Evolutionary conservation across 1,140 invertebrate species (phyloP).

Genomic region (Gryllus bimaculatus): DNA sequence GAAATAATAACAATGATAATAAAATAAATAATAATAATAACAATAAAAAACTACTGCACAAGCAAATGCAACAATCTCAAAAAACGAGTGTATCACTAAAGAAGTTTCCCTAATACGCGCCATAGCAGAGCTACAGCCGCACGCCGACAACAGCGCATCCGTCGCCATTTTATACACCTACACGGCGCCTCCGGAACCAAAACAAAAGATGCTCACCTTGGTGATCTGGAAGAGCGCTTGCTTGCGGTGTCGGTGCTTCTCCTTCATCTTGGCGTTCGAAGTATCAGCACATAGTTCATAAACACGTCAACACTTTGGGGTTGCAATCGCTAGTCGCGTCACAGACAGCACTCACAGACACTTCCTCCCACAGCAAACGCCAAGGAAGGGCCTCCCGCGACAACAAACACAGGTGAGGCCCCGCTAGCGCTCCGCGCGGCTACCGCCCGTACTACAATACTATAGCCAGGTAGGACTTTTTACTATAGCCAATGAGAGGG

Average conservation of each 20-base stretch:
- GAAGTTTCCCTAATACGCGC: neutral
- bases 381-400: neutral
- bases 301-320: no score
- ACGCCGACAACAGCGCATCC: neutral
- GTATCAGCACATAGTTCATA: no score
- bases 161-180: neutral
- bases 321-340: no score
- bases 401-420: neutral
- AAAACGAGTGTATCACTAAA: no score
- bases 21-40: no score
- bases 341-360: neutral
- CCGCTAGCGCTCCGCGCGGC: neutral
- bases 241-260: constrained; percentile 30
- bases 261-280: constrained; percentile 34
- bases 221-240: constrained; percentile 46
- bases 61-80: no score
- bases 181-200: neutral
- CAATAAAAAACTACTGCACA: no score
- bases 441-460: neutral
- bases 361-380: neutral
- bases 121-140: neutral
- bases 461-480: neutral
- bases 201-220: constrained; percentile 36
- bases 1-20: no score
- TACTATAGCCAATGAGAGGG: neutral